Evolutionary conservation across 1,140 invertebrate species (phyloP).

Genomic region (Dryas iulia): DNA sequence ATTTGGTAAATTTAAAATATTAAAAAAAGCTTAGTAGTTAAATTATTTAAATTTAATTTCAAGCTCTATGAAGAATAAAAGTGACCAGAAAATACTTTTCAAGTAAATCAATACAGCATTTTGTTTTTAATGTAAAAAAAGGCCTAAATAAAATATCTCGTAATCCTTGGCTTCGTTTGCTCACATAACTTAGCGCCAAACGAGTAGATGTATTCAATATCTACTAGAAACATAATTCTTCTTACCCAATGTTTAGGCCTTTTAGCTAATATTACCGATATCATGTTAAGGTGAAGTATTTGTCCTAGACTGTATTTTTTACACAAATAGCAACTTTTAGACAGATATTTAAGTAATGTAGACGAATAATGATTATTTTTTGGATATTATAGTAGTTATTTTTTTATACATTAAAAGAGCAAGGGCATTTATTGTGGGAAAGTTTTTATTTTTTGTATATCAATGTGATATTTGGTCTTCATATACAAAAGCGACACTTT

Average conservation of each 20-base stretch:
- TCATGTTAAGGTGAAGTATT: neutral
- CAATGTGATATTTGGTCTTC: neutral
- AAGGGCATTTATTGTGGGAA: neutral
- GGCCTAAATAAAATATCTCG: constrained; percentile 8
- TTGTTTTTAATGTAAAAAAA: neutral
- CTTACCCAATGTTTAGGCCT: neutral
- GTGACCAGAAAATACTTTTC: neutral
- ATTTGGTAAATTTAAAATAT: no score
- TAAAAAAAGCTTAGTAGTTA: no score
- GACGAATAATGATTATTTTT: no score
- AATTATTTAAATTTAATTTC: no score
- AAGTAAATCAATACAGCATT: neutral
- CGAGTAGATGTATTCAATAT: constrained; percentile 14
- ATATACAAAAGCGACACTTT: constrained; percentile 33
- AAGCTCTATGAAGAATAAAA: neutral
- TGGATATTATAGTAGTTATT: no score
- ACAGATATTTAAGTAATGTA: no score
- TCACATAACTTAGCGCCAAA: constrained; percentile 16
- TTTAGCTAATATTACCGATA: neutral
- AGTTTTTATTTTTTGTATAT: neutral
- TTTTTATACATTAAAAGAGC: neutral
- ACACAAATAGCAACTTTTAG: neutral
- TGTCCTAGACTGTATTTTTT: neutral
- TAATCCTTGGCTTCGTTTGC: constrained; percentile 31
- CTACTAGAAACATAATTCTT: constrained; percentile 6